Evolutionary conservation across 2,113 vertebrate genomes (phyloP).

Genomic region (Prunella fulvescens): DNA sequence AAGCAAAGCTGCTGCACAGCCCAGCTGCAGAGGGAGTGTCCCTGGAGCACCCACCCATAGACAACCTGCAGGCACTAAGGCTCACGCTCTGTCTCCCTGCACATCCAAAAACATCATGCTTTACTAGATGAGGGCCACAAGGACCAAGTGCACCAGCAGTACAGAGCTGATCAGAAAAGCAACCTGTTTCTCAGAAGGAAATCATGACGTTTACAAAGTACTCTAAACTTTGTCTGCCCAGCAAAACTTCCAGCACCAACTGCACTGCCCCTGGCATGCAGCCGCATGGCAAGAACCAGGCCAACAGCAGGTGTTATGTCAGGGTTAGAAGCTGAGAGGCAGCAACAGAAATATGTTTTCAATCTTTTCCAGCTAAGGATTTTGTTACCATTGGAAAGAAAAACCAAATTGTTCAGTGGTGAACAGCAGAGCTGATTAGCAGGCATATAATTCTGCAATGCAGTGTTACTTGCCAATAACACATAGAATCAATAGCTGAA

Average conservation of each 20-base stretch:
- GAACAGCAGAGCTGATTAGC: not conserved
- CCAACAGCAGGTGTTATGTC: not conserved
- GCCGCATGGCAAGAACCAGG: not conserved
- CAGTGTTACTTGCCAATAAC: not conserved
- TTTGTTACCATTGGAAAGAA: not conserved
- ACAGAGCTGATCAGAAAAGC: not conserved
- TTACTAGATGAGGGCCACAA: not conserved
- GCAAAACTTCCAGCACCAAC: not conserved
- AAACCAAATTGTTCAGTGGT: not conserved
- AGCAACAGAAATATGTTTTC: not conserved
- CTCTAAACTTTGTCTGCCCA: not conserved
- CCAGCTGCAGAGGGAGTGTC: not conserved
- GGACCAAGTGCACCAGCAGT: accelerated
- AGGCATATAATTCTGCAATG: not conserved
- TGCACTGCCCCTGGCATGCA: no score
- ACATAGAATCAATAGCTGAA: not conserved
- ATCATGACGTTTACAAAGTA: not conserved
- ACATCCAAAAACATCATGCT: accelerated
- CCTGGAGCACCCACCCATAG: not conserved
- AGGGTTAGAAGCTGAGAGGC: not conserved
- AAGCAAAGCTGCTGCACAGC: not conserved
- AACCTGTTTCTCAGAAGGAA: not conserved
- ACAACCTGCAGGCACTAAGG: not conserved
- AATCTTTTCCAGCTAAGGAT: not conserved
- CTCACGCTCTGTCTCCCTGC: not conserved